Base-by-base conservation (phyloP, 2,888 invertebrate species). In the Caenorhabditis sp. region DNA sequence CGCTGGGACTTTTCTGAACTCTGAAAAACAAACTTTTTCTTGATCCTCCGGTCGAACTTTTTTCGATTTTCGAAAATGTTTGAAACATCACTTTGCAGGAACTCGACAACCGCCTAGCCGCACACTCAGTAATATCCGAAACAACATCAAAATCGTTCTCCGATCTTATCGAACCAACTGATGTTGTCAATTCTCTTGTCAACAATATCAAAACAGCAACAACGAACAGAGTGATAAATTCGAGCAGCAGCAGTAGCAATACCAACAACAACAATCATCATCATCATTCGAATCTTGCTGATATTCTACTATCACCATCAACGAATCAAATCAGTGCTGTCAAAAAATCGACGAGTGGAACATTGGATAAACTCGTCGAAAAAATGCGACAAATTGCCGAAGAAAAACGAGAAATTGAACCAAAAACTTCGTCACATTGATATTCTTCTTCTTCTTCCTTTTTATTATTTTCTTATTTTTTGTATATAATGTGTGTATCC, bases 311-410 rank as follows among this genome's bases (percentile, higher is more conserved):
- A 59, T 66, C 61, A 21, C 64, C 1, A 59, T 66, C 61, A 49
- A 37, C 6, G 14, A 43, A 61, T 67, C 43, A 59, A 63, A 62
- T 49, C 50, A 53, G 53, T n/a, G 19, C 53, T 27, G 1, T 24
- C 17, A 63, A 63, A 43, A 62, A 61, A 27, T 57, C 57, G n/a
- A 51, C 64, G n/a, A 62, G 62, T 12, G 77, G 77, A 14, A 69
- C 69, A 59, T 60, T 82, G 27, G 81, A 82, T 51, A 78, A 78
- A 64, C 70, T 76, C 0, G 78, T 82, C 19, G 81, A 72, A 43
- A 63, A 71, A 17, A 70, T 82, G 79, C 53, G 71, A 17, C 62
- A 68, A 10, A 57, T 80, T 4, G 79, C 78, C 2, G 67, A 72
- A 62, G 72, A 59, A 23, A 23, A 64, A 54, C 62, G 63, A 57